Evolutionary conservation across 2,797 vertebrate species (phyloP), one percentile per base, ranked within the genome.

Genomic region (Microhierax caerulescens): DNA sequence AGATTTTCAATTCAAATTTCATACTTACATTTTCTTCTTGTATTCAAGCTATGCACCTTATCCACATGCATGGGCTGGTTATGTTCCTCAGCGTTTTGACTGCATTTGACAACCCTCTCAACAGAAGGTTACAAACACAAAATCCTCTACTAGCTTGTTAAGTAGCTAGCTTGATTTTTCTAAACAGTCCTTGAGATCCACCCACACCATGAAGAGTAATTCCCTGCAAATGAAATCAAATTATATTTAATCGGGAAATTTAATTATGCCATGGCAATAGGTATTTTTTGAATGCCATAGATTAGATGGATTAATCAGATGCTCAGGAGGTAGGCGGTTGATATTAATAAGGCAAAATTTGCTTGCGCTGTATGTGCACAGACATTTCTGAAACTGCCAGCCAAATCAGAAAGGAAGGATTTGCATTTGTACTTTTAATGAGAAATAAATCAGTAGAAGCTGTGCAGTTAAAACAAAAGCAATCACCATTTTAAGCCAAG

Each of bases 281-380:
- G 56, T 88, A 45, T 83, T 93, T 87, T 75, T 67, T 17, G 45
- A 93, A n/a, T 21, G 6, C 77, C 72, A 39, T 22, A 47, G 90
- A 70, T 94, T 34, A 88, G 79, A 48, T 6, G 41, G 74, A 70
- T 94, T 89, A 93, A 74, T 89, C 80, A 80, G 80, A 67, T 50
- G 70, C 39, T 5, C 16, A 6, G 63, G 64, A 91, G 80, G 85
- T 74, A 50, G 90, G 92, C 2, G 34, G 67, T 21, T 85, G 92
- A 37, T 88, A 76, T 54, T 91, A 78, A 69, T 85, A 85, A 88
- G 67, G 70, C 70, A 92, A 82, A 87, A 82, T 89, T 86, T 96
- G 87, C 90, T 95, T 95, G 88, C 64, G 4, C 67, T 60, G 1
- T 48, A 25, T 28, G 43, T 82, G n/a, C n/a, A 13, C 56, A 94